Conservation (phyloP, 2,113 vertebrate genomes). For the western clawed frog (Xenopus tropicalis) region DNA sequence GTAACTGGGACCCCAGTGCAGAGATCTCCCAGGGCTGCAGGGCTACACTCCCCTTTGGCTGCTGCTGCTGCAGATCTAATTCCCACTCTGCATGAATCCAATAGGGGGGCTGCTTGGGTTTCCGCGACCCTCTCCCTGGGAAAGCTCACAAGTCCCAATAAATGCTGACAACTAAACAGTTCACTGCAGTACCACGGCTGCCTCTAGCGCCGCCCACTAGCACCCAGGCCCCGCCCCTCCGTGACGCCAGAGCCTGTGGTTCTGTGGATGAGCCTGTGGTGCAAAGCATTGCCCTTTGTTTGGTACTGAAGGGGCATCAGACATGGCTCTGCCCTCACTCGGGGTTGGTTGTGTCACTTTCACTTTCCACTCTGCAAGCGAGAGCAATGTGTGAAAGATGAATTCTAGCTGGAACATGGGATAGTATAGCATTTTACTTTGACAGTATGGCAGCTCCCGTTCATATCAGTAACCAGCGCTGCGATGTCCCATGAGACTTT, state of each 20-base stretch:
- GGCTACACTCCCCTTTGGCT: conserved; percentile 1
- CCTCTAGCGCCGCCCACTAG: conserved; percentile 6
- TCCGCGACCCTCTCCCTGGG: not conserved
- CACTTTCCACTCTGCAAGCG: too few species aligned
- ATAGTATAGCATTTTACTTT: too few species aligned
- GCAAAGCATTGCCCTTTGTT: conserved; percentile 6
- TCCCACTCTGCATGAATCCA: not conserved
- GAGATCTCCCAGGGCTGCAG: conserved; percentile 1
- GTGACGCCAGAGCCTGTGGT: not conserved
- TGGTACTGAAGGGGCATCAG: conserved; percentile 8
- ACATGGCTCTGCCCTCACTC: too few species aligned
- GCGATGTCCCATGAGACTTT: too few species aligned
- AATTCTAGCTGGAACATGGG: too few species aligned
- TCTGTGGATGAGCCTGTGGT: conserved; percentile 7
- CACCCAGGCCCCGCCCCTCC: not conserved
- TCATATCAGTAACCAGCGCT: not conserved
- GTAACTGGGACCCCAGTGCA: conserved; percentile 29
- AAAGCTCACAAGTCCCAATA: conserved; percentile 1
- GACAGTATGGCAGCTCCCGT: too few species aligned
- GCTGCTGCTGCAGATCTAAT: conserved; percentile 2
- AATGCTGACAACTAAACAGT: conserved; percentile 32
- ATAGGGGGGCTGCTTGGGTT: not conserved
- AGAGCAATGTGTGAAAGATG: too few species aligned
- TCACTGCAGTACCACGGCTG: conserved; percentile 37
- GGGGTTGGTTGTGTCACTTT: too few species aligned